Evolutionary conservation across 2,113 vertebrate genomes (phyloP).

Genomic region (Atherinomorus stipes): DNA sequence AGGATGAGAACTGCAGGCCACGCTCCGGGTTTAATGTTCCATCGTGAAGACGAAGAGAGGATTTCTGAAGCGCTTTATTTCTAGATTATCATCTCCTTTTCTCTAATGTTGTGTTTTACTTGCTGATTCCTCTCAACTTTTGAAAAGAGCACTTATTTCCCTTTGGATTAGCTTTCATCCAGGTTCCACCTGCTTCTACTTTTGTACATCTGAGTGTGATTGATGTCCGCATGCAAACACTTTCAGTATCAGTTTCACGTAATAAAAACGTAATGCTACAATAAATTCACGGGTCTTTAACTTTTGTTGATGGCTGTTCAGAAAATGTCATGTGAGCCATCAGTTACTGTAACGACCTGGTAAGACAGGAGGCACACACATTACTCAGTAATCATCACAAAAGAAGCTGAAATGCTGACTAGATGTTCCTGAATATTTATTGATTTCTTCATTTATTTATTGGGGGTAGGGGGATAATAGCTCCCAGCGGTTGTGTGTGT

Average conservation of each 20-base stretch:
- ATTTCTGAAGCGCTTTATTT: slow-evolving; percentile 63
- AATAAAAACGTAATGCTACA: neutral
- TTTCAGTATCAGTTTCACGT: slow-evolving; percentile 4
- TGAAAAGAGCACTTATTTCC: slow-evolving; percentile 7
- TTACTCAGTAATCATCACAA: neutral
- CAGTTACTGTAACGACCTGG: neutral
- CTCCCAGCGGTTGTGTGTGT: too few relatives aligned
- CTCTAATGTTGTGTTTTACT: slow-evolving; percentile 25
- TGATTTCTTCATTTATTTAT: too few relatives aligned
- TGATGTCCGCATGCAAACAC: neutral
- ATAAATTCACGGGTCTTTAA: neutral
- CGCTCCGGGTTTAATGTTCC: slow-evolving; percentile 70
- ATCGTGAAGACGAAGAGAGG: slow-evolving; percentile 65
- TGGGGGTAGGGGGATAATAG: too few relatives aligned
- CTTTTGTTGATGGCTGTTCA: neutral
- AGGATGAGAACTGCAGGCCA: slow-evolving; percentile 76
- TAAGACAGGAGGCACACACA: neutral
- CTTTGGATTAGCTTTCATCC: slow-evolving; percentile 19
- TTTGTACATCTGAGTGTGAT: neutral
- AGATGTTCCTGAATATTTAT: neutral
- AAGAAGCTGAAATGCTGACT: slow-evolving; percentile 14
- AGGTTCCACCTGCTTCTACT: neutral
- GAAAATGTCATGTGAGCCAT: neutral
- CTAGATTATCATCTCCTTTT: slow-evolving; percentile 48
- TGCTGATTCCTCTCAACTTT: slow-evolving; percentile 36